A percentile compares a stretch with the other conserved stretches of the same genome.
These are phyloP conservation scores for Agonopterix subpropinquella DNA, from an alignment of 2,888 invertebrate genomes.

Conservation along the genomic window DNA sequence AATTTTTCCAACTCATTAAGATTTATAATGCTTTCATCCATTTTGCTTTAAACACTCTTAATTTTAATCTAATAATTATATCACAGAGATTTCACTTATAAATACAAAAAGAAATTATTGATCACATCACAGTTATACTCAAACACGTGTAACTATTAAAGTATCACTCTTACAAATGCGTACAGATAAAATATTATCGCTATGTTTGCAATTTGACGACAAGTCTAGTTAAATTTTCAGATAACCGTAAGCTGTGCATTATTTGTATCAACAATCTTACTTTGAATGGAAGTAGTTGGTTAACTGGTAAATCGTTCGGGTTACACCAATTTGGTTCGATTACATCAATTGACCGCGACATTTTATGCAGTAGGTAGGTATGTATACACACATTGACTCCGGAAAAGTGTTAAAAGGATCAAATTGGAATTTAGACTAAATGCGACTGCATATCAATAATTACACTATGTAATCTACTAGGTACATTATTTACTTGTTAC, in stretches of 20 bases:
- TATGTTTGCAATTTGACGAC: conserved; percentile 52
- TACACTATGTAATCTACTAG: too few species aligned
- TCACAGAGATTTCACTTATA: conserved; percentile 13
- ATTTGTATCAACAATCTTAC: conserved; percentile 23
- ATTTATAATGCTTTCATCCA: conserved; percentile 53
- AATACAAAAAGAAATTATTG: conserved; percentile 13
- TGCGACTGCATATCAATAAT: too few species aligned
- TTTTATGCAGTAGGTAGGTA: too few species aligned
- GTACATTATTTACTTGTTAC: too few species aligned
- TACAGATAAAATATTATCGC: conserved; percentile 53
- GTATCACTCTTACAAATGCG: conserved; percentile 48
- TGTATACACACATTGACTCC: too few species aligned
- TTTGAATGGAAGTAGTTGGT: conserved; percentile 21
- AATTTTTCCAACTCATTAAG: conserved; percentile 55
- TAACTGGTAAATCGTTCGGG: conserved; percentile 26
- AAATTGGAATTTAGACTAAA: too few species aligned
- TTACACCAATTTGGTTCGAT: conserved; percentile 44
- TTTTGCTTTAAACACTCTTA: conserved; percentile 13
- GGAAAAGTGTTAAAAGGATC: too few species aligned
- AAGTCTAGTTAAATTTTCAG: conserved; percentile 34
- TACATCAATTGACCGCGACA: conserved; percentile 41
- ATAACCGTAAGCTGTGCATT: conserved; percentile 31
- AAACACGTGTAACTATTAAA: conserved; percentile 38
- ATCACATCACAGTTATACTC: conserved; percentile 38
- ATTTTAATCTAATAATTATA: conserved; percentile 11